Conservation (phyloP, 1,140 invertebrate species). For the Periplaneta americana region DNA sequence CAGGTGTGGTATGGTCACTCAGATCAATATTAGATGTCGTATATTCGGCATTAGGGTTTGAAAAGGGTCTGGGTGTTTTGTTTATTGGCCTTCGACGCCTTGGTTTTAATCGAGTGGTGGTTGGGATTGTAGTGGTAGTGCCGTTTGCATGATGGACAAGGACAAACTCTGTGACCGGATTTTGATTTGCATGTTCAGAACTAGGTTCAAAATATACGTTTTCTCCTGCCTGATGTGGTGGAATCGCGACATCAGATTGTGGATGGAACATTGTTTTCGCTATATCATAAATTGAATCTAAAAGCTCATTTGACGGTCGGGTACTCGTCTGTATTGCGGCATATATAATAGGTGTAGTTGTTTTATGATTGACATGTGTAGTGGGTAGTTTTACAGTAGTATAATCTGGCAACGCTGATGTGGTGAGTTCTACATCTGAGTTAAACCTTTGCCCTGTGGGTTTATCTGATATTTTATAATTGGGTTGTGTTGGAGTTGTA, state of each 20-base stretch:
- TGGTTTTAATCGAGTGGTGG: not conserved
- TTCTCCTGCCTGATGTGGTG: too few relatives aligned
- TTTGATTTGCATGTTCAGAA: not conserved
- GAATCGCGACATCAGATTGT: not conserved
- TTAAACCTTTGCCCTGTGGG: not conserved
- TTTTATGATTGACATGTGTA: not conserved
- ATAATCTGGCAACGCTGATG: not conserved
- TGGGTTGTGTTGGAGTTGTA: not conserved
- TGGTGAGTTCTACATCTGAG: not conserved
- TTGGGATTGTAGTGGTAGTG: slow-evolving; percentile 10
- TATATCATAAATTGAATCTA: not conserved
- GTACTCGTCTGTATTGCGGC: not conserved
- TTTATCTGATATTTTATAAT: not conserved
- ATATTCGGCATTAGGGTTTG: not conserved
- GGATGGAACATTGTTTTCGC: not conserved
- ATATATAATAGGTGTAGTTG: not conserved
- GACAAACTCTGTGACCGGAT: not conserved
- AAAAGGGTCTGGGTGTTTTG: not conserved
- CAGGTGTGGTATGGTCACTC: not conserved
- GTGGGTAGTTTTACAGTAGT: not conserved
- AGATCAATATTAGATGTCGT: not conserved
- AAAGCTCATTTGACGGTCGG: not conserved
- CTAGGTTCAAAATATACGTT: not conserved
- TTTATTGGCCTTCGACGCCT: not conserved
- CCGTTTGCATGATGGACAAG: not conserved